Percentiles rank a stretch among this genome's conserved stretches.
phyloP scores from a whole-genome alignment of 2,888 invertebrate genomes.

The Tenodera sinensis region DNA sequence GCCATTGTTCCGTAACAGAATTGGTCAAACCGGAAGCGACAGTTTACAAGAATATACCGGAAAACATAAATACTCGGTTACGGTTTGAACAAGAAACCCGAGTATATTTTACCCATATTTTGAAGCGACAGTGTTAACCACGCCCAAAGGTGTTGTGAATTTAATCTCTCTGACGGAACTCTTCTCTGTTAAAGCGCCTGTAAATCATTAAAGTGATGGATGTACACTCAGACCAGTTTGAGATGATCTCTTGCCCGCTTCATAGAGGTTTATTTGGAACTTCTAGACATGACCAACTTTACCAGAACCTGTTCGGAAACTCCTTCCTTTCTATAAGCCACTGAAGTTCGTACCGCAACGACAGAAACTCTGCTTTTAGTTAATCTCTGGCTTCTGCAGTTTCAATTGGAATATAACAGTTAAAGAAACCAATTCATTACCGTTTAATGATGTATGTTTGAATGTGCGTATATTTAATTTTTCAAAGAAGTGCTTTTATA shows the following conservation, averaged over 20 bases:
- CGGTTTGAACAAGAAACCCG: background rate
- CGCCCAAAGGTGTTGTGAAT: background rate
- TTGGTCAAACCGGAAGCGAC: too few species aligned
- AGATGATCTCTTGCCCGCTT: background rate
- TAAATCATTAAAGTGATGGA: background rate
- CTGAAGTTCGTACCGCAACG: too few species aligned
- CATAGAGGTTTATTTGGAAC: background rate
- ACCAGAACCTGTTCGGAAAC: background rate
- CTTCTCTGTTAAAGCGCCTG: background rate
- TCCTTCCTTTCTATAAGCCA: background rate
- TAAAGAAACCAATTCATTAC: too few species aligned
- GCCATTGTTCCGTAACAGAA: too few species aligned
- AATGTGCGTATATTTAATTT: too few species aligned
- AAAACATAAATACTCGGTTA: background rate
- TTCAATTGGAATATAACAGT: too few species aligned
- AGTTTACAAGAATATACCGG: background rate
- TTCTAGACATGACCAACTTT: background rate
- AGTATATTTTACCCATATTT: background rate
- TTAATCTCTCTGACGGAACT: background rate
- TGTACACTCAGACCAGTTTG: background rate
- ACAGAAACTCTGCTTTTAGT: too few species aligned
- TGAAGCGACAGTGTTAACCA: background rate
- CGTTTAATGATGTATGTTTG: too few species aligned
- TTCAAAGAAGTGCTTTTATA: too few species aligned
- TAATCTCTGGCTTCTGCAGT: too few species aligned